Conservation (phyloP, 2,888 invertebrate genomes). For the Drosophila barbarae region DNA sequence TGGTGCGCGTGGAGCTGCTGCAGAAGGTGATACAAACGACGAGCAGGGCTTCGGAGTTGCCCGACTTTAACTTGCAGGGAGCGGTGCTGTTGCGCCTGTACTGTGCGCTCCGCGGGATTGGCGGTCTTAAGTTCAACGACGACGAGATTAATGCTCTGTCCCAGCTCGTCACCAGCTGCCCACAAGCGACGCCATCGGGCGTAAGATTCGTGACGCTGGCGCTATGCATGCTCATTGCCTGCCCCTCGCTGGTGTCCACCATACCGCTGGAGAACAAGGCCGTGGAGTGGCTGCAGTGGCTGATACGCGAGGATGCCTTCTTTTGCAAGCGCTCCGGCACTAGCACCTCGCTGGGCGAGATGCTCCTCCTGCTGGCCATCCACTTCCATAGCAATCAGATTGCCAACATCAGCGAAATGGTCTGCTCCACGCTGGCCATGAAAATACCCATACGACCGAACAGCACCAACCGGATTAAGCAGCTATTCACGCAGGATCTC, state of each 20-base stretch:
- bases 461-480: conserved; percentile 92
- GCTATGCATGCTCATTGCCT: conserved; percentile 95
- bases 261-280: conserved; percentile 90
- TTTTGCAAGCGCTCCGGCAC: conserved; percentile 92
- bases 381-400: conserved; percentile 98
- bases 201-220: conserved; percentile 95
- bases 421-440: conserved; percentile 96
- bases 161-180: conserved; percentile 91
- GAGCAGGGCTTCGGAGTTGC: conserved; percentile 83
- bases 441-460: conserved; percentile 92
- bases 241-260: conserved; percentile 90
- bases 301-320: conserved; percentile 93
- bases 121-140: conserved; percentile 95
- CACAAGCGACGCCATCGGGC: conserved; percentile 93
- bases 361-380: conserved; percentile 96
- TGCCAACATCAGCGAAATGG: conserved; percentile 94
- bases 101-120: conserved; percentile 95
- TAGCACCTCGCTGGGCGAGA: conserved; percentile 95
- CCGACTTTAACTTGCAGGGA: conserved; percentile 88
- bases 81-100: conserved; percentile 94
- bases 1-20: conserved; percentile 87
- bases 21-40: conserved; percentile 85
- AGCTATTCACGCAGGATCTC: conserved; percentile 96
- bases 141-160: conserved; percentile 93
- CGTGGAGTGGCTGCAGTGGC: conserved; percentile 96